Base-by-base conservation (phyloP, 1,140 invertebrate genomes). In the Odontomachus brunneus region DNA sequence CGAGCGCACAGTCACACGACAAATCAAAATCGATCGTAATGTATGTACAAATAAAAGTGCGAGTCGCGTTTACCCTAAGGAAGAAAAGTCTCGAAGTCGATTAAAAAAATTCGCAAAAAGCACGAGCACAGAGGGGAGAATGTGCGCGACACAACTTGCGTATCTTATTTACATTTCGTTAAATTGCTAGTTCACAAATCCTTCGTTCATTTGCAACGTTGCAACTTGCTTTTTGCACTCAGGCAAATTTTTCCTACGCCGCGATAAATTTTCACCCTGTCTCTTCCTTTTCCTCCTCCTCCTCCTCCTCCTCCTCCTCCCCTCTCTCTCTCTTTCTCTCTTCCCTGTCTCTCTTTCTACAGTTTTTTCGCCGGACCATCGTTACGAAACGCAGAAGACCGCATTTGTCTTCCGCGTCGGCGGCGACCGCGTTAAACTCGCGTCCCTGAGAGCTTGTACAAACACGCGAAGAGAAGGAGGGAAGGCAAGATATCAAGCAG, bases 401-500 rank as follows among this genome's bases (percentile, higher is more conserved):
- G 65, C 75, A 65, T 80, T 80, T 80, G 69, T 80, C 75, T 80
- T 71, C 66, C 65, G 29, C 65, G 75, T 80, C 65, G 75, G 3
- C 65, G 51, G 53, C 53, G 75, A 80, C 75, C 75, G 65, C 75
- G 75, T 80, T 80, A 80, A 80, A 80, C 75, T 80, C 75, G 75
- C 75, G 62, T 80, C 75, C 65, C 75, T 80, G 75, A 80, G 65
- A 80, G 75, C 65, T 80, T 74, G 49, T 82, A 57, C 51, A 83
- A 86, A 76, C 65, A 86, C 17, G 59, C 65, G 53, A 60, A 65
- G 29, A 51, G 60, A 3, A n/a, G 9, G 38, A 5, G 9, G 38
- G 38, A 44, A 11, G 38, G 33, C 85, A 66, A 83, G 84, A 83
- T 87, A 86, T 83, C 78, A 83, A 33, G 19, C 49, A 51, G 80